Evolutionary conservation across 2,113 vertebrate species (phyloP).

Genomic region (Xiphophorus maculatus): DNA sequence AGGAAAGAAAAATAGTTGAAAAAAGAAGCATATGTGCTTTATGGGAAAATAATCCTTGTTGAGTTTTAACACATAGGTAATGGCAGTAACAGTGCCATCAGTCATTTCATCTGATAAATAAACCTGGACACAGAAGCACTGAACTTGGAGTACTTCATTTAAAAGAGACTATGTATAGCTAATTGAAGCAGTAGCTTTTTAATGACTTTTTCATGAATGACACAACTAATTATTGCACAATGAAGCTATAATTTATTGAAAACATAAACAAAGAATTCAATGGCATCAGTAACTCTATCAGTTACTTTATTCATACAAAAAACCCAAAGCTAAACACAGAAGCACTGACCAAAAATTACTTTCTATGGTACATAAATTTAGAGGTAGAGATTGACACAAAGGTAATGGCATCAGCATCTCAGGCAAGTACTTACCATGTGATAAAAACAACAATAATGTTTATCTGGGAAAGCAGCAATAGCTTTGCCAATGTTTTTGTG

Average conservation of each 20-base stretch:
- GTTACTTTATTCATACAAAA: neutral
- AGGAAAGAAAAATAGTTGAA: no score
- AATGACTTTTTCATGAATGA: neutral
- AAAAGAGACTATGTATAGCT: neutral
- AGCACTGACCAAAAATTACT: no score
- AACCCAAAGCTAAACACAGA: neutral
- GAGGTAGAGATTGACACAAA: neutral
- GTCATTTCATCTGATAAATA: neutral
- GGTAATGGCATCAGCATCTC: neutral
- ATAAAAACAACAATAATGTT: neutral
- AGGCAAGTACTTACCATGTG: neutral
- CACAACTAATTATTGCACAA: neutral
- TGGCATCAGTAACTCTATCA: no score
- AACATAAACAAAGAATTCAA: neutral
- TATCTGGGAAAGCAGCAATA: neutral
- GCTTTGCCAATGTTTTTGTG: neutral
- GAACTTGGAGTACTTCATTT: neutral
- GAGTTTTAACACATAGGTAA: no score
- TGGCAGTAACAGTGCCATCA: neutral
- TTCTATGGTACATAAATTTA: neutral
- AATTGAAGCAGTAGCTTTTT: neutral
- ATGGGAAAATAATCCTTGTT: no score
- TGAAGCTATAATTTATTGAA: neutral
- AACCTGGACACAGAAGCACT: neutral
- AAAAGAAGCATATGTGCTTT: no score